Conservation (phyloP, 2,797 vertebrate species). For the Aythya fuligula region DNA sequence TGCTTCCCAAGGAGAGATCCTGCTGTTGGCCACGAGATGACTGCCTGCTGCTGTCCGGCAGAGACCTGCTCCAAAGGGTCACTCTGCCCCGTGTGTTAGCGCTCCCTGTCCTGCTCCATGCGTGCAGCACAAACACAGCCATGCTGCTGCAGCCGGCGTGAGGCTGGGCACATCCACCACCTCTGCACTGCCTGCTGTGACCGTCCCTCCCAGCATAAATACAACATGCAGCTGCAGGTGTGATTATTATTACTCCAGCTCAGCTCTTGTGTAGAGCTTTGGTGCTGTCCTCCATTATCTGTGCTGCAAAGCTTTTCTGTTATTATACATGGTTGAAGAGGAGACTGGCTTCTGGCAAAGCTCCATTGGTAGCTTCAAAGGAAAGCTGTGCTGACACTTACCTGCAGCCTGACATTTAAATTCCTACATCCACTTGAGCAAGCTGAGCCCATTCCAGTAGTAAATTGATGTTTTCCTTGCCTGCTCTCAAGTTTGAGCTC, state of each 20-base stretch:
- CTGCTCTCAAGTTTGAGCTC: background rate
- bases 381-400: background rate
- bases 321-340: background rate
- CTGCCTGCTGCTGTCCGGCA: background rate
- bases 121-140: background rate
- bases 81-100: background rate
- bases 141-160: background rate
- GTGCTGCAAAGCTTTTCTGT: background rate
- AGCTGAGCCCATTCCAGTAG: background rate
- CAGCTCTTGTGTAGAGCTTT: background rate
- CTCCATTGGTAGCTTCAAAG: background rate
- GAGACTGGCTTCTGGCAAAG: background rate
- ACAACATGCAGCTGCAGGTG: fast-evolving
- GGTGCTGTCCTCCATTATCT: background rate
- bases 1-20: too few species aligned
- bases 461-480: background rate
- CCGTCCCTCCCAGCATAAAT: background rate
- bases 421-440: background rate
- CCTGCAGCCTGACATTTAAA: background rate
- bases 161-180: background rate
- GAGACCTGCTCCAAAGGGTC: fast-evolving
- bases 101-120: background rate
- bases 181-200: background rate
- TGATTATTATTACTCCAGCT: background rate
- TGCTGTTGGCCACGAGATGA: background rate